Conservation (phyloP, 2,797 vertebrate genomes). For the Clarias platycephalus region DNA sequence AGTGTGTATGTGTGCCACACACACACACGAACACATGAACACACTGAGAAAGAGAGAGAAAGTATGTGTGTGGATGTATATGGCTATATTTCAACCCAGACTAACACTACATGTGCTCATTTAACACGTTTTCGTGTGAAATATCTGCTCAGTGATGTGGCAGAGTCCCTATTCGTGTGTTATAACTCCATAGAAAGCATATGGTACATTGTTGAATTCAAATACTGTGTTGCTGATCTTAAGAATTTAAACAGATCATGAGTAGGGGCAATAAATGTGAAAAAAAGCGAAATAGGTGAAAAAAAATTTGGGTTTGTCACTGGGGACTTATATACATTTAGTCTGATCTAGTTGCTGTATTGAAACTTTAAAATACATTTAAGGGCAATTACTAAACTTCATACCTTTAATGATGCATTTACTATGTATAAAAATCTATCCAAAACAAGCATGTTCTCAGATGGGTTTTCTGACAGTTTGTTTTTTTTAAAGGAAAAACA, state of each 20-base stretch:
- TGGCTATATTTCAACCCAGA: neutral
- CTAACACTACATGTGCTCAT: neutral
- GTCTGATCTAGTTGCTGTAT: neutral
- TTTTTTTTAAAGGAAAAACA: neutral
- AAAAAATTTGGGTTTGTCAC: neutral
- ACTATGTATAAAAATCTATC: neutral
- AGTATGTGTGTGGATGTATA: slow-evolving; percentile 11
- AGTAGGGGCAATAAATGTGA: neutral
- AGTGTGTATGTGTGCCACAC: slow-evolving; percentile 29
- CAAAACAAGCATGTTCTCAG: neutral
- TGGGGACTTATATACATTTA: neutral
- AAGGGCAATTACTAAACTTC: neutral
- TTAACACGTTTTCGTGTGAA: slow-evolving; percentile 1
- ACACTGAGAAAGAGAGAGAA: neutral
- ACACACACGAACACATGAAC: neutral
- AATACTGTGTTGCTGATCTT: neutral
- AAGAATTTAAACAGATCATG: neutral
- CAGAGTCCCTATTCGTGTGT: neutral
- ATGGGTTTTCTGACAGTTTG: neutral
- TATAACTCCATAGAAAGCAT: neutral
- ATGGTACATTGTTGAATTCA: neutral
- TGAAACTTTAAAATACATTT: neutral
- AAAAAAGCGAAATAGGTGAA: neutral
- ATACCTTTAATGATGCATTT: too few species aligned
- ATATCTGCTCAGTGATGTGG: neutral